Conservation (phyloP, 2,797 vertebrate genomes). For the Gorsachius magnificus region DNA sequence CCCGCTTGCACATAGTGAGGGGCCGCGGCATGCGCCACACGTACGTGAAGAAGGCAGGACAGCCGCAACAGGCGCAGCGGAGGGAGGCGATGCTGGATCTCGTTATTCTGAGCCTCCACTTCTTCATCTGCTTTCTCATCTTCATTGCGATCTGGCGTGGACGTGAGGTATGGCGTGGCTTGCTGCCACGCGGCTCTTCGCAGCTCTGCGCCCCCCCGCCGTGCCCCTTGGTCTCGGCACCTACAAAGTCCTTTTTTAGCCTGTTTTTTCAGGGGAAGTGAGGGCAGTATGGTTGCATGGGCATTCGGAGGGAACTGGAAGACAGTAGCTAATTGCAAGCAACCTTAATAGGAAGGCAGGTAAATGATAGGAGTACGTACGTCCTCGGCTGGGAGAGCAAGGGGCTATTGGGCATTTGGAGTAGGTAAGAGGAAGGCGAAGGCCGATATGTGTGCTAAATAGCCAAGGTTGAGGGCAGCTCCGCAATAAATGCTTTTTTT, state of each 20-base stretch:
- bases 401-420: not conserved
- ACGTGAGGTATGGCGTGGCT: not conserved
- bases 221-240: accelerated
- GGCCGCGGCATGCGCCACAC: not conserved
- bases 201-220: accelerated
- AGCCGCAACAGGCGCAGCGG: accelerated
- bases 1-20: not conserved
- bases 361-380: not conserved
- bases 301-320: not conserved
- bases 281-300: no score
- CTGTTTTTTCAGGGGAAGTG: not conserved
- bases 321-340: not conserved
- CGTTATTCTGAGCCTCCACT: not conserved
- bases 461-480: not conserved
- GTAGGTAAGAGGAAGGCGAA: accelerated
- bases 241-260: not conserved
- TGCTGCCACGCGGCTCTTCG: not conserved
- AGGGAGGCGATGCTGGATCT: constrained; percentile 1
- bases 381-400: not conserved
- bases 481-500: not conserved
- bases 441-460: not conserved
- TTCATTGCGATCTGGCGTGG: not conserved
- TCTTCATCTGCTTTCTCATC: constrained; percentile 26
- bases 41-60: accelerated
- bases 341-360: not conserved